These are phyloP conservation scores for Molossus alvarezi DNA, from an alignment of 2,797 vertebrate species.

Conservation along the genomic window DNA sequence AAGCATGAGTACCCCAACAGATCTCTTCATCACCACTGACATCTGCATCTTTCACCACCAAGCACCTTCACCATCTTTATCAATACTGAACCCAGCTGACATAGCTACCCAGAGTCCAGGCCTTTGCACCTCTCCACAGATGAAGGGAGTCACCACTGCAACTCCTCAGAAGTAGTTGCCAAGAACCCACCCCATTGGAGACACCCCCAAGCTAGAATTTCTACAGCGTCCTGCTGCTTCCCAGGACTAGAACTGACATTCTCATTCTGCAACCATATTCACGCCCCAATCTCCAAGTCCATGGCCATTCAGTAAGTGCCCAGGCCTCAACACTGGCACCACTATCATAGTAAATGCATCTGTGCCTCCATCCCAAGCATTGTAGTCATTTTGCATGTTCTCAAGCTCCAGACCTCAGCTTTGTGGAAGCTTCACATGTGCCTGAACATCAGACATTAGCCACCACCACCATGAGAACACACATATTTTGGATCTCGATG, in stretches of 20 bases:
- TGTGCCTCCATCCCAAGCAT: background rate
- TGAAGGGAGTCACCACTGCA: background rate
- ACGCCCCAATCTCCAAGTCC: background rate
- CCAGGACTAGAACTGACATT: background rate
- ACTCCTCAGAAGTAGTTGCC: background rate
- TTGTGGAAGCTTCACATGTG: background rate
- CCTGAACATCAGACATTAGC: background rate
- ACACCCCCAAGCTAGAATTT: background rate
- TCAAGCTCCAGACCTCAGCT: background rate
- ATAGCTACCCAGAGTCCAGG: background rate
- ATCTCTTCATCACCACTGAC: background rate
- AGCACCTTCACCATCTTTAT: background rate
- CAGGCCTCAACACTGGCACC: background rate
- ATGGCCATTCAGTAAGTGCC: background rate
- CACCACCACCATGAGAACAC: background rate
- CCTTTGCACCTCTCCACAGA: background rate
- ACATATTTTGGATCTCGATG: background rate
- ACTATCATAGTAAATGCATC: background rate
- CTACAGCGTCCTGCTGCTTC: background rate
- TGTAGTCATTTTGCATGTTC: background rate
- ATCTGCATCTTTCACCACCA: background rate
- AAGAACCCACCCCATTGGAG: background rate
- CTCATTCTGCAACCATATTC: background rate
- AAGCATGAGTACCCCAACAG: background rate
- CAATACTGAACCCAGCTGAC: background rate